Evolutionary conservation across 1,140 invertebrate genomes (phyloP).

Genomic region (Macrobrachium nipponense): DNA sequence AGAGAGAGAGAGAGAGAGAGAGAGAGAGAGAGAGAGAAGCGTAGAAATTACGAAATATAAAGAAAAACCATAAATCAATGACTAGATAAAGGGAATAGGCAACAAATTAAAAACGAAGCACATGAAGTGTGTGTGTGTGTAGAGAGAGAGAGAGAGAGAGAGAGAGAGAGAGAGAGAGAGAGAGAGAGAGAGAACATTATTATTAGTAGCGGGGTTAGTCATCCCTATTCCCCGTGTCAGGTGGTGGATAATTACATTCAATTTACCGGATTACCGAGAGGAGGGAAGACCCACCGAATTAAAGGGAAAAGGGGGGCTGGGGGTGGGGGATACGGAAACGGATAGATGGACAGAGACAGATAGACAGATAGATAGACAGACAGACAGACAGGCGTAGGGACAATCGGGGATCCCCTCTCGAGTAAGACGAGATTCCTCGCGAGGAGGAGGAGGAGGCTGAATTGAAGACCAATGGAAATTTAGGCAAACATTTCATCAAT

Average conservation of each 20-base stretch:
- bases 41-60: no score
- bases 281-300: not conserved
- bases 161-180: slow-evolving; percentile 18
- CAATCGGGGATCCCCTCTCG: not conserved
- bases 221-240: slow-evolving; percentile 51
- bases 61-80: no score
- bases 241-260: slow-evolving; percentile 56
- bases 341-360: not conserved
- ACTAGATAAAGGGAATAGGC: no score
- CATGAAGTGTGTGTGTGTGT: no score
- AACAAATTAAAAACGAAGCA: no score
- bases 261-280: slow-evolving; percentile 52
- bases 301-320: not conserved
- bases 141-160: not conserved
- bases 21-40: no score
- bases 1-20: not conserved
- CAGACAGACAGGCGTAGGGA: not conserved
- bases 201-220: slow-evolving; percentile 45
- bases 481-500: no score
- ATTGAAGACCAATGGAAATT: no score
- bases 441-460: no score
- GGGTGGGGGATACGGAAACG: not conserved
- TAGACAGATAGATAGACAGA: not conserved
- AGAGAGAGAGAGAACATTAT: not conserved
- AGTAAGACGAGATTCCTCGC: no score